Evolutionary conservation across 2,113 vertebrate genomes (phyloP), one percentile per base, ranked within the genome.

Genomic region (Oreochromis spilurus): DNA sequence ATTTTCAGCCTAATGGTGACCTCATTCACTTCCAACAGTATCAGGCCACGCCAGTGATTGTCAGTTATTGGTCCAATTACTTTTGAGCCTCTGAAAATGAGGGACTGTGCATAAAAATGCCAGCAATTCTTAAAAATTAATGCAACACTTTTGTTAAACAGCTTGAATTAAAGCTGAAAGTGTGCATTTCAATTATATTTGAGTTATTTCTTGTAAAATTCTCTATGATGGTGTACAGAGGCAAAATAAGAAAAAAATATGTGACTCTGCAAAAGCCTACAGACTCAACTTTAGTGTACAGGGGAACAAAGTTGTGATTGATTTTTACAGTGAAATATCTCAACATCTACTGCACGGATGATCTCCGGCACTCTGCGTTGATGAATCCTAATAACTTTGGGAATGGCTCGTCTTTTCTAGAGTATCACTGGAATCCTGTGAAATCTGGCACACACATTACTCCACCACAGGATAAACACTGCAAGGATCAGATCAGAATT

Each of bases 181-280:
- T 70, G 3, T 70, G n/a, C 7, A 43, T 40, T 70, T 70, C 36
- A 70, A 70, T 70, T 9, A 26, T 38, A 70, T 70, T 24, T 45
- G 21, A 43, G 9, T 70, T 43, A 2, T 70, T 70, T 70, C 38
- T 16, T 43, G 38, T 43, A 43, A 26, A 0, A 43, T 0, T 43
- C n/a, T 70, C n/a, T 70, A 1, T 43, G n/a, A 2, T 70, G 65
- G 65, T 70, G 2, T 4, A 26, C 43, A 48, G 0, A 75, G 1
- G 43, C 14, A 48, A 75, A 48, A 11, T 48, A 43, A 40, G 62
- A 70, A 43, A 40, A 17, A 2, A 0, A 24, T 9, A 43, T 70
- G 11, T 67, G 0, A 67, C 36, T 67, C 19, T 26, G 38, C 38
- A 43, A 72, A 72, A 10, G 14, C 7, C 67, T 16, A 14, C 13